Percentiles rank a stretch among this genome's conserved stretches.
phyloP scores from a whole-genome alignment of 2,888 invertebrate genomes.

The Aphrophora alni region DNA sequence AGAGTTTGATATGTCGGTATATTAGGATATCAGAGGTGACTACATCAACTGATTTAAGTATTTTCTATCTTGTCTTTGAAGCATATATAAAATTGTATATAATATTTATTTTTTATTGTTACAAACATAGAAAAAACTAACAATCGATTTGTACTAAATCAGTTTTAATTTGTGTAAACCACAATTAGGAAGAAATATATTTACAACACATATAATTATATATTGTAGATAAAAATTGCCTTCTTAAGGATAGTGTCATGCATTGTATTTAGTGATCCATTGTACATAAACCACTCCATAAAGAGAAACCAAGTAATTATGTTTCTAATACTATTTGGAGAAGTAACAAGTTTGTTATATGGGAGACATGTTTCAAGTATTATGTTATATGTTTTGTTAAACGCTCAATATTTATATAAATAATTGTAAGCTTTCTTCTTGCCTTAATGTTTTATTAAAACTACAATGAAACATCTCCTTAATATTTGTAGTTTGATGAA shows the following conservation, averaged over 20 bases:
- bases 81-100: no score
- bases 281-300: background rate
- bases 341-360: background rate
- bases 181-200: no score
- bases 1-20: no score
- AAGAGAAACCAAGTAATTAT: background rate
- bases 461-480: background rate
- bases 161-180: no score
- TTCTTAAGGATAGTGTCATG: background rate
- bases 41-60: no score
- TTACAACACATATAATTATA: background rate
- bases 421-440: constrained; percentile 34
- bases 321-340: background rate
- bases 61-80: no score
- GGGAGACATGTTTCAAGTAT: background rate
- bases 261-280: background rate
- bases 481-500: background rate
- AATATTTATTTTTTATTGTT: no score
- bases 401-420: constrained; percentile 22
- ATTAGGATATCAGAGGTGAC: no score
- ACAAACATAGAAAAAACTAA: no score
- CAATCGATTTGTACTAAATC: no score
- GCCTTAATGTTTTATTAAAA: constrained; percentile 28
- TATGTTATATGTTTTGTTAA: constrained; percentile 24
- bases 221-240: background rate